These are phyloP conservation scores for Rhizomys pruinosus DNA, from an alignment of 2,113 vertebrate species.

Conservation along the genomic window DNA sequence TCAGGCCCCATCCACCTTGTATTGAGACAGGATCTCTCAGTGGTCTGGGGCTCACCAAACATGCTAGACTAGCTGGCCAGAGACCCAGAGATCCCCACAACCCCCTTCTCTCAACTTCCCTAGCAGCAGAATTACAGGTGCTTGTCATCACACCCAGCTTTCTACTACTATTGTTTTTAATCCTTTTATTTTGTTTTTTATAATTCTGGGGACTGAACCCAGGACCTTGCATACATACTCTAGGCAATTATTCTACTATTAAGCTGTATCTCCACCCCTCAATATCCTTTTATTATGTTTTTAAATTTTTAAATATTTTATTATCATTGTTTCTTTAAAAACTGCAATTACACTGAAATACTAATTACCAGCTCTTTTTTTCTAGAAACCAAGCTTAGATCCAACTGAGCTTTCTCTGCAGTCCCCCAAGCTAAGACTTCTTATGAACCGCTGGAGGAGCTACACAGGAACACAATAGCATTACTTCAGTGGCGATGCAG, in stretches of 20 bases:
- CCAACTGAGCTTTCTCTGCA: background rate
- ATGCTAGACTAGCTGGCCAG: background rate
- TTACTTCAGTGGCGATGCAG: background rate
- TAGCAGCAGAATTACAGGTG: background rate
- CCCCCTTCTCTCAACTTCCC: accelerated
- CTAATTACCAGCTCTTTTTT: too few relatives aligned
- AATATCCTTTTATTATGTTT: too few relatives aligned
- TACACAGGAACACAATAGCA: background rate
- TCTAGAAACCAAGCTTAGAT: background rate
- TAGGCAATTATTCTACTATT: too few relatives aligned
- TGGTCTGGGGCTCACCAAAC: background rate
- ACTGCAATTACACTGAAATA: too few relatives aligned
- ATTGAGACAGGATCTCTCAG: background rate
- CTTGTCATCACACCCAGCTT: background rate
- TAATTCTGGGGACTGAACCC: too few relatives aligned
- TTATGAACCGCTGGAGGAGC: background rate
- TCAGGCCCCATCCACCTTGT: too few relatives aligned
- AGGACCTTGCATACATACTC: too few relatives aligned
- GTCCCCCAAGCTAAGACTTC: background rate
- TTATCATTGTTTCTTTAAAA: too few relatives aligned
- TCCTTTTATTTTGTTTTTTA: too few relatives aligned
- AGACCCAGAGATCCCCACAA: background rate
- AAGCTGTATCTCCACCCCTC: too few relatives aligned
- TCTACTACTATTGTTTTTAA: too few relatives aligned
- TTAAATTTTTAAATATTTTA: too few relatives aligned